Percentiles rank a stretch among this genome's conserved stretches.
These are phyloP conservation scores for Catostylus mosaicus DNA, from an alignment of 30 jellyfish, hydroid and myxozoan genomes.

Conservation along the genomic window DNA sequence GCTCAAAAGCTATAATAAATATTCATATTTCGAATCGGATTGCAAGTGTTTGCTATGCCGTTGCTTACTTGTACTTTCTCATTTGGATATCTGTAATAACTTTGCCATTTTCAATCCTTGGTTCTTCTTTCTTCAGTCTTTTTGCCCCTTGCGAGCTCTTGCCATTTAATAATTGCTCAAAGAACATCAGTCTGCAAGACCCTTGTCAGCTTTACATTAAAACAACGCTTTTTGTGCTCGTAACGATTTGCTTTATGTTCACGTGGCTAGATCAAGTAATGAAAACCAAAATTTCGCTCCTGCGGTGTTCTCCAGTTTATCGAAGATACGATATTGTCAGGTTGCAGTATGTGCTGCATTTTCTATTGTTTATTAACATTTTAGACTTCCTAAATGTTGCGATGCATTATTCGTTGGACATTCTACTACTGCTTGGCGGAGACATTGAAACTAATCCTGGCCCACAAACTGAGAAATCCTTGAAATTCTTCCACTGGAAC, in stretches of 20 bases:
- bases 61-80: slow-evolving; percentile 26
- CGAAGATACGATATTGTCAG: not conserved
- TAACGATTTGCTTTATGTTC: slow-evolving; percentile 19
- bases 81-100: slow-evolving; percentile 4
- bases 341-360: not conserved
- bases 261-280: too few species aligned
- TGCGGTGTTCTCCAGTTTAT: not conserved
- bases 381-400: not conserved
- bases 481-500: not conserved
- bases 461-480: slow-evolving; percentile 2
- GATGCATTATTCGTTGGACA: not conserved
- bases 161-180: too few species aligned
- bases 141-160: too few species aligned
- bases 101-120: not conserved
- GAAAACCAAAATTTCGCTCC: not conserved
- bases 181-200: too few species aligned
- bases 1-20: too few species aligned
- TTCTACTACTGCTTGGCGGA: slow-evolving; percentile 5
- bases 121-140: not conserved
- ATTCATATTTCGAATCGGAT: too few species aligned
- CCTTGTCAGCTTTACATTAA: slow-evolving; percentile 6
- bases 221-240: not conserved
- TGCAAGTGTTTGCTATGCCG: not conserved
- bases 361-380: not conserved
- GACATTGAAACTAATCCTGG: slow-evolving; percentile 35